Evolutionary conservation across 2,797 vertebrate species (phyloP), one percentile per base, ranked within the genome.

Genomic region (Trachurus trachurus): DNA sequence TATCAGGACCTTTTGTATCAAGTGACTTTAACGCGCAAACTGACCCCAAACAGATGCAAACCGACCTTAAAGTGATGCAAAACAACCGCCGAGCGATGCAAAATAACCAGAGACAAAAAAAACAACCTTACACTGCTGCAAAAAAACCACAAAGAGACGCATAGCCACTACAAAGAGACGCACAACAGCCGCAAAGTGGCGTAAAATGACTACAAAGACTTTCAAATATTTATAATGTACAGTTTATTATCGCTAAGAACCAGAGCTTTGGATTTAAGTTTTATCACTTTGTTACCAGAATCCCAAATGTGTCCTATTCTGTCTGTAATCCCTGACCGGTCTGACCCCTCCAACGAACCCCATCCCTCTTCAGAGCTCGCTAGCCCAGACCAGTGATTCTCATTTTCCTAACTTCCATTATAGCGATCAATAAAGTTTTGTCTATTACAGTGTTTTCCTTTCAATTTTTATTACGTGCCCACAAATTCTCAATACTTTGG

Each of bases 381-480:
- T 26, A 26, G 26, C 26, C 26, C 26, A 26, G 26, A 26, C 26
- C 26, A 58, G 40, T 17, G 39, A 59, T 34, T 19, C 13, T 66
- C 5, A 11, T 47, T 53, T 71, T 62, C 9, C 34, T 16, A 34
- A 77, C 47, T 57, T 82, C 7, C 39, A 26, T 64, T n/a, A 26
- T 39, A 37, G 39, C 52, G 53, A 77, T 68, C 42, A 58, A 50
- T 56, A 6, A 47, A 64, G 19, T 72, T 88, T 63, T 8, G 71
- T 73, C 31, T 31, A 61, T 73, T 64, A 47, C 58, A 50, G 0
- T 58, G 60, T 76, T 86, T 86, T 78, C 56, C 60, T 72, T 71
- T 44, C 70, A 34, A 9, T 56, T 86, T 66, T 53, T 19, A 63
- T 74, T 26, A 26, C 29, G 37, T 4, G 50, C 16, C 59, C 31